Conservation (phyloP, 2,113 vertebrate genomes). For the Corythaeola cristata region DNA sequence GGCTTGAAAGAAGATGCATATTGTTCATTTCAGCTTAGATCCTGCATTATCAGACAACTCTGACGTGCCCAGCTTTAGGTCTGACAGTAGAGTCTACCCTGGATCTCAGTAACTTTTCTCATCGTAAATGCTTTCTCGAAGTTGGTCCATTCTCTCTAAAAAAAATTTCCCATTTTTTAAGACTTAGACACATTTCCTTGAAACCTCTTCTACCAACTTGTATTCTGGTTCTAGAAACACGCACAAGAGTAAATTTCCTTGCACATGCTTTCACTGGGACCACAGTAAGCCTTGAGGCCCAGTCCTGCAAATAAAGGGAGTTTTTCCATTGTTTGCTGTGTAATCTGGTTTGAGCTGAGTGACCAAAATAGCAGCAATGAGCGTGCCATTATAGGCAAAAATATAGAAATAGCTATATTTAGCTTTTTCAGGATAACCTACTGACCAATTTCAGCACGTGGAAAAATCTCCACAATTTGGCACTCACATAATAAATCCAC, state of each 20-base stretch:
- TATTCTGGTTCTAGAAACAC: not conserved
- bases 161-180: not conserved
- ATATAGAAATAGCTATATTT: slow-evolving; percentile 17
- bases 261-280: not conserved
- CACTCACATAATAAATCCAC: slow-evolving; percentile 23
- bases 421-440: slow-evolving; percentile 19
- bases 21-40: not conserved
- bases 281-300: not conserved
- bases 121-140: not conserved
- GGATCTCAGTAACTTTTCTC: not conserved
- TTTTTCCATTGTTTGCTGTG: not conserved
- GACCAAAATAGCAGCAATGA: slow-evolving; percentile 14
- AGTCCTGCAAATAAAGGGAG: not conserved
- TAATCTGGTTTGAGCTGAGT: not conserved
- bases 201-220: not conserved
- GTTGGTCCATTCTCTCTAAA: not conserved
- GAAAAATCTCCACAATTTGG: slow-evolving; percentile 4
- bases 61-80: not conserved
- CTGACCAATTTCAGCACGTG: not conserved
- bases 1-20: not conserved
- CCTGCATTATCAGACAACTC: not conserved
- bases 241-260: not conserved
- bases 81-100: not conserved
- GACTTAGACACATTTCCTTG: not conserved
- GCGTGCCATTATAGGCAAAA: not conserved